Base-by-base conservation (phyloP, 2,113 vertebrate species). In the Pseudorectes ferrugineus region DNA sequence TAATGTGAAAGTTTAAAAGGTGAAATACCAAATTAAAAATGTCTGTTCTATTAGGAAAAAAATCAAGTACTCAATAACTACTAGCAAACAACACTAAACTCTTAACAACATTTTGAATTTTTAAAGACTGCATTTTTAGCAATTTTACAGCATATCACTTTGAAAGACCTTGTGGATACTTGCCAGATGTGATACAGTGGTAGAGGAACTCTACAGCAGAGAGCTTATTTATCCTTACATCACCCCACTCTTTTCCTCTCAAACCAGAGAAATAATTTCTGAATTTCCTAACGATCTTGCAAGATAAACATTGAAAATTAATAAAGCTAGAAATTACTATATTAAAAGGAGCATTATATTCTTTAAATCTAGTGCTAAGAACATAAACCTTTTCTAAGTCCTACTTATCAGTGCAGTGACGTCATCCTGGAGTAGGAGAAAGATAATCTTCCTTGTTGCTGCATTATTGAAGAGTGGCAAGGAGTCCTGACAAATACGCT, bases 301-400 rank as follows among this genome's bases (percentile, higher is more conserved):
- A 62, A 96, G 82, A 94, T 82, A 89, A 96, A 82, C 73, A 84
- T 16, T 82, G 78, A 95, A 94, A 95, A 92, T 88, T 88, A 86
- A 58, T 93, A 84, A 35, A 91, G 67, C 54, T 76, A 61, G 77
- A 95, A 94, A 93, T 89, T 78, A 91, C 77, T 75, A 49, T 40
- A 77, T 76, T 92, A 89, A 92, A 93, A 91, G 88, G 55, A 90
- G 95, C 49, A 96, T 95, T 96, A 95, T 80, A 91, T 68, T 93
- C 86, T 92, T 94, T 94, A 94, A 96, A 81, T 83, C 87, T 95
- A 80, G 61, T 93, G 94, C 51, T 95, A 93, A 97, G 84, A 95
- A 83, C 89, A 97, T 97, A 97, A 81, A 86, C 89, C 96, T 97
- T 96, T 85, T 40, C 33, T 94, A 96, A 63, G 63, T 92, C 84